A percentile compares a stretch with the other conserved stretches of the same genome.
phyloP scores from a whole-genome alignment of 2,888 invertebrate species.

The Drosophila peninsularis region DNA sequence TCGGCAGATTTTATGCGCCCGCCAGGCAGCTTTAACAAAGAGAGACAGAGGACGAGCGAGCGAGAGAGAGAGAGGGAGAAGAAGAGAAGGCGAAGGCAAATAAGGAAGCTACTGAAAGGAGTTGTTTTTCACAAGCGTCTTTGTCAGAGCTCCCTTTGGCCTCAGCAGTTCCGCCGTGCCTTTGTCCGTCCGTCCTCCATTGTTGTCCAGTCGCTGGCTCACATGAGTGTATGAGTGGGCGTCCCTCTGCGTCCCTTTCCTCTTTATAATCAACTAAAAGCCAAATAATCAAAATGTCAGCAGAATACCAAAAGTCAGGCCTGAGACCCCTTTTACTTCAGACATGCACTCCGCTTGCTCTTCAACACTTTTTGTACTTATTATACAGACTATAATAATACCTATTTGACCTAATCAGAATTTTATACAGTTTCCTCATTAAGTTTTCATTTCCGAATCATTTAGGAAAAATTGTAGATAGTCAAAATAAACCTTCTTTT shows the following conservation, averaged over 20 bases:
- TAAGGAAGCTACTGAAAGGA: slow-evolving; percentile 39
- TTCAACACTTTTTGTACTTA: neutral
- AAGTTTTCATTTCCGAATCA: no score
- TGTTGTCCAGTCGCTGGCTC: slow-evolving; percentile 38
- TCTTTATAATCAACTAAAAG: slow-evolving; percentile 75
- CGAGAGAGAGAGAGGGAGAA: slow-evolving; percentile 7
- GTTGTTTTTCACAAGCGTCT: slow-evolving; percentile 41
- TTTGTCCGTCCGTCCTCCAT: slow-evolving; percentile 53
- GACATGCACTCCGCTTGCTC: slow-evolving; percentile 26
- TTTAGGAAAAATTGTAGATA: no score
- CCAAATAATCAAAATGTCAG: slow-evolving; percentile 74
- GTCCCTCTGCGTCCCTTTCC: slow-evolving; percentile 26
- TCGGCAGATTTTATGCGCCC: slow-evolving; percentile 40
- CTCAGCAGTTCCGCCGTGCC: slow-evolving; percentile 37
- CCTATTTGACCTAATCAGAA: no score
- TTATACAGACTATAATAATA: neutral
- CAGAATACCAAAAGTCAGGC: slow-evolving; percentile 50
- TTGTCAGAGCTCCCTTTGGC: slow-evolving; percentile 61
- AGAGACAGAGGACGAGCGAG: slow-evolving; percentile 7
- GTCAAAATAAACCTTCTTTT: no score
- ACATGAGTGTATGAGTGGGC: slow-evolving; percentile 19
- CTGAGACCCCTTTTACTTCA: slow-evolving; percentile 3
- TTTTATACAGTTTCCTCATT: no score
- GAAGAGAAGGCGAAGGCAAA: neutral
- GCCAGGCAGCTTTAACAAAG: slow-evolving; percentile 46